Base-by-base conservation (phyloP, 2,113 vertebrate genomes). In the Ptilorrhoa leucosticta region DNA sequence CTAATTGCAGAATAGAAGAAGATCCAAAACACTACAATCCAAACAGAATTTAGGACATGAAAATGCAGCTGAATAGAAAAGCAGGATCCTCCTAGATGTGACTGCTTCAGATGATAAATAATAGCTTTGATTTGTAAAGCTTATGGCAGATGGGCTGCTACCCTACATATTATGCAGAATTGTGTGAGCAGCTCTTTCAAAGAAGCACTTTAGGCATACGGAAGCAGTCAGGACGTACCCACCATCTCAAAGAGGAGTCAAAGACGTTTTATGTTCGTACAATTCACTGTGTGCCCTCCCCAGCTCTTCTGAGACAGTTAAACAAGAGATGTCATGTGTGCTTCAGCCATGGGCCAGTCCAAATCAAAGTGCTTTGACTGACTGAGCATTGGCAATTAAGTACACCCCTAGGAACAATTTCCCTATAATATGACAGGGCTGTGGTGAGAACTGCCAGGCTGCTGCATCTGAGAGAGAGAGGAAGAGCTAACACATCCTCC, bases 191-290 rank as follows among this genome's bases (percentile, higher is more conserved):
- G 35, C 47, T 88, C 45, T 90, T 92, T 44, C 28, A 83, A 65
- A 77, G 11, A 31, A 86, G 40, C 1, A 1, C 28, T 61, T 68
- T 44, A 60, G 45, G 76, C 18, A 21, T 1, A 51, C 54, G 9
- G 61, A 40, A 48, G n/a, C 57, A 75, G 16, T 27, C 2, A 4
- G 61, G 56, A 44, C 0, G 0, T 27, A 82, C 28, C 14, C 44
- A n/a, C 14, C 21, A 17, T 48, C 45, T 44, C 27, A 68, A 71
- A 51, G 24, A 75, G 45, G 31, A 73, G 21, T 7, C 23, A 22
- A 78, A 58, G 69, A 40, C 37, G 4, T 60, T 22, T 82, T 40
- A 30, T 53, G 9, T n/a, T 83, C 28, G 30, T 57, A n/a, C 28
- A 72, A 11, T 30, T 57, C 33, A 13, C 11, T 28, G 18, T 3